Evolutionary conservation across 2,888 invertebrate genomes (phyloP).

Genomic region (Idaea biselata): DNA sequence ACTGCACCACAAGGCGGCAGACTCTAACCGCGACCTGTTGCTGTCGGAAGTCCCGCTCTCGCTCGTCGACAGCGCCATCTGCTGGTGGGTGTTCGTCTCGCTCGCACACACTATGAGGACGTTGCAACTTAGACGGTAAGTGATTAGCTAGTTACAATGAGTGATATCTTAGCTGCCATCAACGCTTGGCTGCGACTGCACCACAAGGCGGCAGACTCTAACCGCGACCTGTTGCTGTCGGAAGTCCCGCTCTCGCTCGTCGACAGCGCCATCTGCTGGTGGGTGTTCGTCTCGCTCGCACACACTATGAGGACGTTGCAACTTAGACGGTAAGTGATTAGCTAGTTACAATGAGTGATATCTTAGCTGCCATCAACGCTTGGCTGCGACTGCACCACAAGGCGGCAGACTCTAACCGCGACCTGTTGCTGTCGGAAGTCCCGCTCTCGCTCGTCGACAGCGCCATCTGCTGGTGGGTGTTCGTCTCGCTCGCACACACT

Average conservation of each 20-base stretch:
- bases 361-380: slow-evolving; percentile 92
- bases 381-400: slow-evolving; percentile 85
- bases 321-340: slow-evolving; percentile 84
- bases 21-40: slow-evolving; percentile 70
- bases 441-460: slow-evolving; percentile 93
- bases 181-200: slow-evolving; percentile 91
- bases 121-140: slow-evolving; percentile 87
- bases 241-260: slow-evolving; percentile 93
- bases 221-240: slow-evolving; percentile 83
- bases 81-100: slow-evolving; percentile 96
- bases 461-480: slow-evolving; percentile 97
- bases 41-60: slow-evolving; percentile 94
- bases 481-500: slow-evolving; percentile 92
- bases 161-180: slow-evolving; percentile 91
- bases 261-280: slow-evolving; percentile 95
- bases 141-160: slow-evolving; percentile 86
- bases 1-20: slow-evolving; percentile 78
- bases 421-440: slow-evolving; percentile 87
- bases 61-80: slow-evolving; percentile 91
- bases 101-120: slow-evolving; percentile 95
- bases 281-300: slow-evolving; percentile 93
- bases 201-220: slow-evolving; percentile 69
- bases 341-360: slow-evolving; percentile 90
- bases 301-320: slow-evolving; percentile 94
- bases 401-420: slow-evolving; percentile 67